Base-by-base conservation (phyloP, 2,113 vertebrate genomes). In the Myocastor coypus region DNA sequence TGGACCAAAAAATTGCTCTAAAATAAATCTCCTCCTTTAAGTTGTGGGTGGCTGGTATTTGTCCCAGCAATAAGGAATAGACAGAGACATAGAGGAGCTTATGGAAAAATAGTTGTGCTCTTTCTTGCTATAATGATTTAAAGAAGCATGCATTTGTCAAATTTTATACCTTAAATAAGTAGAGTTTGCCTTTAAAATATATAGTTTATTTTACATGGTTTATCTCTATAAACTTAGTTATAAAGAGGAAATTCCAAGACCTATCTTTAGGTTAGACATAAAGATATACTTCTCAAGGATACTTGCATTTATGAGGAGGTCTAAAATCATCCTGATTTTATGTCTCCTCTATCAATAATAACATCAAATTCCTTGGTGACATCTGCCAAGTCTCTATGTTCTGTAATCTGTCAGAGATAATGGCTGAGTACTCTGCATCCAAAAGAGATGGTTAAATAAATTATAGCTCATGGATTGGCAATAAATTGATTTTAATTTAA, bases 401-500 rank as follows among this genome's bases (percentile, higher is more conserved):
- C 57, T 94, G 24, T 78, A 91, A 80, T 91, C 64, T 59, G 24
- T 95, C 42, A 93, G 42, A 1, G 10, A 40, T 97, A 91, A 93
- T 83, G 63, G 26, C 57, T 73, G 59, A 57, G 52, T 83, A 59
- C 12, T 57, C 34, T 95, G 59, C 84, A 95, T 96, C 40, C 66
- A 50, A 95, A 93, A 75, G 63, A 92, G 93, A 61, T 87, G 69
- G 81, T 91, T 96, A 96, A 96, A 95, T 93, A 88, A 96, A 94
- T 95, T 96, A 92, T 92, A 91, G 50, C 73, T 81, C 59, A 37
- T 95, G 83, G 42, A 94, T 95, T 89, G 84, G 87, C 68, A 97
- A 97, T 93, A 95, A 75, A 94, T 93, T 94, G 83, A 94, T 96
- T 96, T 97, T 94, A 93, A 89, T 81, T 96, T 96, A 96, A 97